Conservation (phyloP, 2,113 vertebrate genomes). For the Scomber japonicus region DNA sequence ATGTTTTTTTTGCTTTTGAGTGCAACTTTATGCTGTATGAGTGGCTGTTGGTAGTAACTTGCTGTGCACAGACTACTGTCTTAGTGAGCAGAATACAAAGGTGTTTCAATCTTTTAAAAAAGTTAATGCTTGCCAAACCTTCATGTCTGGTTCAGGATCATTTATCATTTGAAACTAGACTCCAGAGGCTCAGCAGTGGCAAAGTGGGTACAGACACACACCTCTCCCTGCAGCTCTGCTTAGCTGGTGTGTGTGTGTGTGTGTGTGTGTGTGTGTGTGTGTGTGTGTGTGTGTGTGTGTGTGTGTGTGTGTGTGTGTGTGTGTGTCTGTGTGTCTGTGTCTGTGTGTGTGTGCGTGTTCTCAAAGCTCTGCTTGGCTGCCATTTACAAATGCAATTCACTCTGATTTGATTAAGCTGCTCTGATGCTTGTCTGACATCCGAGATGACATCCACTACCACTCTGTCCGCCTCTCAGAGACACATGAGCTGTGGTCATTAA, state of each 20-base stretch:
- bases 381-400: conserved; percentile 68
- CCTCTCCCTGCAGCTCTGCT: conserved; percentile 11
- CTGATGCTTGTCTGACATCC: conserved; percentile 69
- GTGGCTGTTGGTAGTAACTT: neutral
- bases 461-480: conserved; percentile 45
- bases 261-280: too few species aligned
- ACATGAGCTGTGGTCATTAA: conserved; percentile 56
- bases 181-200: conserved; percentile 10
- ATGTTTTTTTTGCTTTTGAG: neutral
- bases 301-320: too few species aligned
- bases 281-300: too few species aligned
- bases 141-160: conserved; percentile 26
- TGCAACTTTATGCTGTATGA: neutral
- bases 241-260: conserved; percentile 7
- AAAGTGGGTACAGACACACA: neutral
- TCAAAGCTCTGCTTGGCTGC: conserved; percentile 47
- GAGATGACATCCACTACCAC: conserved; percentile 54
- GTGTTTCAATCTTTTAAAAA: conserved; percentile 14
- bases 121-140: conserved; percentile 30
- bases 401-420: conserved; percentile 71
- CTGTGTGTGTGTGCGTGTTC: too few species aligned
- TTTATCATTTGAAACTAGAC: conserved; percentile 40
- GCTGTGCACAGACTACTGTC: neutral
- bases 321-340: too few species aligned
- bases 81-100: neutral